Conservation (phyloP, 1,140 invertebrate genomes). For the Bombus pascuorum region DNA sequence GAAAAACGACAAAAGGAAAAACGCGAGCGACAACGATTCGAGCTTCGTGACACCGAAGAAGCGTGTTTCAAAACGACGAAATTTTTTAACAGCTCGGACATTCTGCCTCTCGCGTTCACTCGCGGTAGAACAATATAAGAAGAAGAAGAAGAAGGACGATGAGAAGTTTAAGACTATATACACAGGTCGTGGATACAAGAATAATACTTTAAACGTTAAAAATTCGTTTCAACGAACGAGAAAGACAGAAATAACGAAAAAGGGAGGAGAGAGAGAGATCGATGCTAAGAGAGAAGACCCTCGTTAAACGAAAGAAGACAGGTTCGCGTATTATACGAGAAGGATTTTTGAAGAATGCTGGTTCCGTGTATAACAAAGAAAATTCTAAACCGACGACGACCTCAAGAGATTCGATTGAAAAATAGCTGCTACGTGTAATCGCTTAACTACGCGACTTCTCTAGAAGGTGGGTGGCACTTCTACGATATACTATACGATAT, state of each 20-base stretch:
- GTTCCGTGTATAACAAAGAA: neutral
- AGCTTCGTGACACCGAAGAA: too few species aligned
- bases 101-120: too few species aligned
- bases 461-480: neutral
- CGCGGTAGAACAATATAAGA: too few species aligned
- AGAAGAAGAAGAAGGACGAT: too few species aligned
- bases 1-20: neutral
- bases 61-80: too few species aligned
- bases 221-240: neutral
- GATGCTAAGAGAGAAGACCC: neutral
- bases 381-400: neutral
- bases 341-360: neutral
- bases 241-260: neutral
- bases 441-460: neutral
- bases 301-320: neutral
- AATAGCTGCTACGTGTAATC: neutral
- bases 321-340: neutral
- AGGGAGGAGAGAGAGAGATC: neutral
- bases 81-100: too few species aligned
- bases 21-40: neutral
- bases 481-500: neutral
- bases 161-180: too few species aligned
- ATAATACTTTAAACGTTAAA: neutral
- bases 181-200: neutral
- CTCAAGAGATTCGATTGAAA: conserved; percentile 1